Evolutionary conservation across 2,797 vertebrate genomes (phyloP).

Genomic region (Threskiornis aethiopicus): DNA sequence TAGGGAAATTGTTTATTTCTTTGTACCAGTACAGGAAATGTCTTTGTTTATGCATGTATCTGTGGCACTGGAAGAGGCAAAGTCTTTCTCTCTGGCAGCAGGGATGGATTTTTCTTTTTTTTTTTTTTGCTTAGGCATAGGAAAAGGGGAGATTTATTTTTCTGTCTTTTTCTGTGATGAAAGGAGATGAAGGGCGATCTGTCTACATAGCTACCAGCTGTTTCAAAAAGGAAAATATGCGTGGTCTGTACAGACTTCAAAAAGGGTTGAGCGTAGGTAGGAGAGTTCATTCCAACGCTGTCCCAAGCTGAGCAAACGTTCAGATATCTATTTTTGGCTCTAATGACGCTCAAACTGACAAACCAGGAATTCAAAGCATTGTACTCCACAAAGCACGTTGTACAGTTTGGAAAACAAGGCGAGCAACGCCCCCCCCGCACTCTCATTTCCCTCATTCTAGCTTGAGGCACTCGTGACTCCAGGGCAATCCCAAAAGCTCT

Average conservation of each 20-base stretch:
- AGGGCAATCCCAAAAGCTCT: background rate
- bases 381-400: background rate
- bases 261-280: background rate
- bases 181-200: background rate
- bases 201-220: background rate
- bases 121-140: background rate
- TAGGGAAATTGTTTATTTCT: slow-evolving; percentile 57
- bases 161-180: background rate
- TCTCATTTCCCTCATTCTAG: background rate
- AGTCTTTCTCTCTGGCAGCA: background rate
- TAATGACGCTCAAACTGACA: slow-evolving; percentile 11
- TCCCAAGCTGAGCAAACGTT: slow-evolving; percentile 14
- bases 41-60: background rate
- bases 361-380: slow-evolving; percentile 24
- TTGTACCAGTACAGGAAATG: slow-evolving; percentile 8
- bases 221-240: background rate
- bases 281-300: background rate
- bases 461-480: background rate
- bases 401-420: background rate
- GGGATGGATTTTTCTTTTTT: background rate
- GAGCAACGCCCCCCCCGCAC: background rate
- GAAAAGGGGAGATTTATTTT: background rate
- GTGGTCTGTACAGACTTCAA: background rate
- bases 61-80: background rate
- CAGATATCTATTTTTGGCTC: slow-evolving; percentile 33